Evolutionary conservation across 2,113 vertebrate genomes (phyloP).

Genomic region (Fregetta grallaria): DNA sequence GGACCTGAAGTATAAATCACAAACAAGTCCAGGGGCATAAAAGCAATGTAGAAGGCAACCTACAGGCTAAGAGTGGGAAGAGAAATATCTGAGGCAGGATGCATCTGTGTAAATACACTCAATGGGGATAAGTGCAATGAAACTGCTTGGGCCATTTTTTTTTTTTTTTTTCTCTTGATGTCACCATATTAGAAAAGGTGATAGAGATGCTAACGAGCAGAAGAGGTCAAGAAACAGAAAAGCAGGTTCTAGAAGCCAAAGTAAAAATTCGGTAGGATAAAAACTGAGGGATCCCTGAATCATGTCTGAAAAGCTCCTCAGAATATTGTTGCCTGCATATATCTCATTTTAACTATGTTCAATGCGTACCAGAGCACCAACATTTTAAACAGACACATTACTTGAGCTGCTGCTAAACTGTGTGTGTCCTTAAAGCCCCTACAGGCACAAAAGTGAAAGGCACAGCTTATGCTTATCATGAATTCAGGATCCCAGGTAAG

Average conservation of each 20-base stretch:
- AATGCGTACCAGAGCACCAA: neutral
- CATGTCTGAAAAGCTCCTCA: neutral
- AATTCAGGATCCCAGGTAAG: neutral
- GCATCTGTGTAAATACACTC: neutral
- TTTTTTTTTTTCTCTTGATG: neutral
- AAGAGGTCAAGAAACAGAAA: neutral
- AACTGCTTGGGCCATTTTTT: neutral
- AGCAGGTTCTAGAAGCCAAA: neutral
- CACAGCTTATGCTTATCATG: neutral
- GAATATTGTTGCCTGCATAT: neutral
- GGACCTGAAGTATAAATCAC: neutral
- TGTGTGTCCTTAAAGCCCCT: neutral
- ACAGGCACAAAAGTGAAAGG: neutral
- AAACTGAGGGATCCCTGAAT: neutral
- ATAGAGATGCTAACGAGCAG: neutral
- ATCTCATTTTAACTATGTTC: neutral
- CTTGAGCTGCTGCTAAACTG: neutral
- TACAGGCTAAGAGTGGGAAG: neutral
- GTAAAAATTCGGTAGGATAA: neutral
- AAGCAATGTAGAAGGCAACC: neutral
- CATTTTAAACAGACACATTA: neutral
- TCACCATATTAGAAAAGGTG: neutral
- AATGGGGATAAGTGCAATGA: neutral
- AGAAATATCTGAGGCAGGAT: neutral
- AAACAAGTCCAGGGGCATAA: neutral